Base-by-base conservation (phyloP, 2,113 vertebrate genomes). In the Thamnaconus septentrionalis region DNA sequence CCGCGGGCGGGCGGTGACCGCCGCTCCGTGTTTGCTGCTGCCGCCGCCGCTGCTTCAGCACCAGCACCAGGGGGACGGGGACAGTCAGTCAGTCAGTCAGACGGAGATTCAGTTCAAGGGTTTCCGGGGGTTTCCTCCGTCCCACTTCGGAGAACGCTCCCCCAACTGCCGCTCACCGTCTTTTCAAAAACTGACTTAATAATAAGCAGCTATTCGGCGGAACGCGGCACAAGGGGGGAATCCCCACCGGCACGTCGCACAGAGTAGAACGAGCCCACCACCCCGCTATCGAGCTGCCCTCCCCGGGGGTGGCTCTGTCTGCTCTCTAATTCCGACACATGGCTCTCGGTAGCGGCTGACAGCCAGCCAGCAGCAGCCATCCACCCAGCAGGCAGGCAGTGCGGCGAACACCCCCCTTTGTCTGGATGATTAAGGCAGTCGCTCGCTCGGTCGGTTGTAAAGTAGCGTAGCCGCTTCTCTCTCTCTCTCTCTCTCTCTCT, bases 291-390 rank as follows among this genome's bases (percentile, higher is more conserved):
- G n/a, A 10, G 69, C 75, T 57, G 18, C 18, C 18, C 75, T 10
- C 53, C 12, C 57, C 65, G 7, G 64, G 73, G 43, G 5, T 50
- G 18, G 18, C 18, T 31, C 18, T 31, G 18, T 31, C 18, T 31
- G 18, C 18, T 31, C 18, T 60, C 57, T 85, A 75, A 84, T 82
- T 78, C 84, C 85, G 75, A 87, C 86, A 87, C 85, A 85, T 82
- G 85, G 77, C 71, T 82, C 40, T 67, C 66, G 44, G n/a, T 61
- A 67, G 3, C 49, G 63, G 69, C 73, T 79, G 76, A 87, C 83
- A 77, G 49, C 65, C 69, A 55, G 8, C 18, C 18, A 31, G 18
- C 18, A 49, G 56, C n/a, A n/a, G n/a, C n/a, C n/a, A n/a, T n/a
- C 65, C 69, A 55, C 7, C 18, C 18, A 31, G 18, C 18, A 49